Evolutionary conservation across 2,797 vertebrate species (phyloP).

Genomic region (Dicrostonyx torquatus): DNA sequence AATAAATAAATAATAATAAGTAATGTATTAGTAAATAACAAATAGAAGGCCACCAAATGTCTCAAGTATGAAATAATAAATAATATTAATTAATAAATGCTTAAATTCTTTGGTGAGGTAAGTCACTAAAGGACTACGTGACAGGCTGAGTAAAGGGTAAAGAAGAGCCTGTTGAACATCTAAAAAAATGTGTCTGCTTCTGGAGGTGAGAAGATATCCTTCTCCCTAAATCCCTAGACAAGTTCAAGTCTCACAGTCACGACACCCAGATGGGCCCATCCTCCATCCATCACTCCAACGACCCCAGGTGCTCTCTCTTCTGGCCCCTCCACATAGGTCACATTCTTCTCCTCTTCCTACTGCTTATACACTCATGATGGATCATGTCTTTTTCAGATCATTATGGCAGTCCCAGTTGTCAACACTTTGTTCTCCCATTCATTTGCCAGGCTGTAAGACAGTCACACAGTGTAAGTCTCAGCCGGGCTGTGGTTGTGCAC

Average conservation of each 20-base stretch:
- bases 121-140: too few species aligned
- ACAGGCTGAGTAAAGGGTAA: not conserved
- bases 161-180: not conserved
- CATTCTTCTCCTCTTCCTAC: not conserved
- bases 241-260: not conserved
- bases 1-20: not conserved
- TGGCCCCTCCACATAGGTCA: not conserved
- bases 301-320: not conserved
- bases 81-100: not conserved
- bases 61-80: not conserved
- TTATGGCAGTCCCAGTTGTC: not conserved
- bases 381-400: not conserved
- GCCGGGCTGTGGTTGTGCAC: not conserved
- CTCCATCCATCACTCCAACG: not conserved
- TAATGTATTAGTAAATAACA: not conserved
- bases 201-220: not conserved
- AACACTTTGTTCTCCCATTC: not conserved
- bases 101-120: not conserved
- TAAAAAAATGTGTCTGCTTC: not conserved
- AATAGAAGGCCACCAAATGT: conserved; percentile 19
- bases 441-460: not conserved
- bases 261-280: not conserved
- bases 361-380: not conserved
- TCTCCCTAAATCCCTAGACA: not conserved
- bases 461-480: not conserved